Evolutionary conservation across 2,113 vertebrate species (phyloP), one percentile per base, ranked within the genome.

Genomic region (Holacanthus passer): DNA sequence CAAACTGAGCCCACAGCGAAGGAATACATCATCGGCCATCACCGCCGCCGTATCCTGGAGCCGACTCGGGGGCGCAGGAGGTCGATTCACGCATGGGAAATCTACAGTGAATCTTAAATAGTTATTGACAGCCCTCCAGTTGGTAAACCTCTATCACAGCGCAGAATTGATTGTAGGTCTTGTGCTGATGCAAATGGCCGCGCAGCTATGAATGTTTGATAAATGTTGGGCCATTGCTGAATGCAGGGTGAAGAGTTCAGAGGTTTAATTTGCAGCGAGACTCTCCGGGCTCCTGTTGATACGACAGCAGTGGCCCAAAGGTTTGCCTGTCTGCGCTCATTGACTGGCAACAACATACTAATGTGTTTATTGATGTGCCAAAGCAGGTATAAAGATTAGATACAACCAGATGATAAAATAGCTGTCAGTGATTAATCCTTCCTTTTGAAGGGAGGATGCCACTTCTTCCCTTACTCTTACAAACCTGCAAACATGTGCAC

Each of bases 231-330:
- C 17, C 81, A 11, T 27, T 20, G 58, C 68, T 73, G 63, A 83
- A 77, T n/a, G 69, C 37, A 59, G 74, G 93, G 84, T 90, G 90
- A 92, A 76, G 83, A 93, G 88, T 87, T 91, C 87, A 91, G 73
- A 31, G 73, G 78, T 85, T 45, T 90, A 52, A 91, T 93, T 87
- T 84, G 77, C 71, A 74, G 66, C 16, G 43, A 81, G 64, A 71
- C 55, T 56, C 56, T 17, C 20, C 2, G 5, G 70, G 45, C n/a
- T 73, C 45, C 22, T 79, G 86, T 88, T 86, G 66, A 87, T 72
- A 64, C 43, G 19, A 13, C 68, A 50, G 52, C 73, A 14, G 0
- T 7, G 5, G 75, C 72, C 73, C 74, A 82, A 87, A 79, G 72
- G 64, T 81, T 63, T 1, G 79, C 68, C 84, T 70, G 73, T 89